phyloP scores from a whole-genome alignment of 2,797 vertebrate species.

The Anniella stebbinsi region DNA sequence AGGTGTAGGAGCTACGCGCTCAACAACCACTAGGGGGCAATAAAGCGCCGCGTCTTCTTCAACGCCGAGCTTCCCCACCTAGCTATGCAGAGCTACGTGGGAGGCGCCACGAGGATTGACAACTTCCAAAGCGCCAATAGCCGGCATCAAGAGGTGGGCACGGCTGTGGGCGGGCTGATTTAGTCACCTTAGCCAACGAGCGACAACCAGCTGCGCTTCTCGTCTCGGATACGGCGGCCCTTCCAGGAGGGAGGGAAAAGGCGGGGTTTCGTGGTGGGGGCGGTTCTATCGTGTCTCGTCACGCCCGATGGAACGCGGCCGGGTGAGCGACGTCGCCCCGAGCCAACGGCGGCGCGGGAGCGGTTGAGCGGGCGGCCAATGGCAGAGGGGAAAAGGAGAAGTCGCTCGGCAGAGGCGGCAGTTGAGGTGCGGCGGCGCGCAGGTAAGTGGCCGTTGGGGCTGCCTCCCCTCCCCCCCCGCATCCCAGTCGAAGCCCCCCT shows the following conservation, averaged over 20 bases:
- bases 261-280: neutral
- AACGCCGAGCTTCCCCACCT: too few relatives aligned
- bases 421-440: slow-evolving; percentile 28
- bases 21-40: neutral
- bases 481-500: too few relatives aligned
- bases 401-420: neutral
- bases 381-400: neutral
- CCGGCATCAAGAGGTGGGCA: neutral
- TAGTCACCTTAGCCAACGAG: neutral
- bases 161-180: neutral
- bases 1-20: neutral
- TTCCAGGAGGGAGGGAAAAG: neutral
- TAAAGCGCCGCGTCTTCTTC: neutral
- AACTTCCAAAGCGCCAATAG: neutral
- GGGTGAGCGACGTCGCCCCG: accelerated
- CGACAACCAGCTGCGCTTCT: neutral
- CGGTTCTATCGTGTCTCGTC: accelerated
- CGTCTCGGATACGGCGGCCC: neutral
- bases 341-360: neutral
- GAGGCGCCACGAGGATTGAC: neutral
- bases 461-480: neutral
- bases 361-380: neutral
- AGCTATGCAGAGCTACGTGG: too few relatives aligned
- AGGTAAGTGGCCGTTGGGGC: neutral
- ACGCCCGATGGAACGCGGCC: neutral